Conservation (phyloP, 2,888 invertebrate genomes). For the Scaptomyza reducta region DNA sequence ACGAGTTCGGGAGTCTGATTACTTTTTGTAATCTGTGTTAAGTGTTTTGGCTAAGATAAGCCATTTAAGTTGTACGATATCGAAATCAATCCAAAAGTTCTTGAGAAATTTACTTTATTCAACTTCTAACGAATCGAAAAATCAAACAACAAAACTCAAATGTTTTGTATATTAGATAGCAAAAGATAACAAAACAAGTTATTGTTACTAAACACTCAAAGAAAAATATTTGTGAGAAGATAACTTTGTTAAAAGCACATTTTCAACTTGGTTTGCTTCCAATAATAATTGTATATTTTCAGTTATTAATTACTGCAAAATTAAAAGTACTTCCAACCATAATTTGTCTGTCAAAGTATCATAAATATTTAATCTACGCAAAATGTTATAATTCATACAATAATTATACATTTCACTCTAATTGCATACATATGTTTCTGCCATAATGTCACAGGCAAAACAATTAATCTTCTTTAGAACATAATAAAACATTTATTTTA, state of each 20-base stretch:
- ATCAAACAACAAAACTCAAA: neutral
- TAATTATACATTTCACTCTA: neutral
- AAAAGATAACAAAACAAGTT: constrained; percentile 10
- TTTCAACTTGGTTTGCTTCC: neutral
- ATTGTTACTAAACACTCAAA: neutral
- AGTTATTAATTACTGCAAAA: neutral
- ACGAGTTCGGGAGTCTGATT: constrained; percentile 15
- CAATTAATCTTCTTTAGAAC: neutral
- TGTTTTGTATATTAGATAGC: neutral
- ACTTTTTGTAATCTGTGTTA: too few species aligned
- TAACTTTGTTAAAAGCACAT: neutral
- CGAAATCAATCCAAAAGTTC: too few species aligned
- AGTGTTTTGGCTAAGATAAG: too few species aligned
- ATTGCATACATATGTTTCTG: neutral
- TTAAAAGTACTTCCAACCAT: neutral
- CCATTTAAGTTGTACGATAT: neutral
- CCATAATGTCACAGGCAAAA: too few species aligned
- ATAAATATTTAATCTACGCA: neutral
- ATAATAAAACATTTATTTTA: neutral
- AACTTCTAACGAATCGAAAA: neutral
- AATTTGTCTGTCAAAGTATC: neutral
- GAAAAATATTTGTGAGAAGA: neutral
- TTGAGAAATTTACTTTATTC: too few species aligned
- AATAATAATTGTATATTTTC: neutral
- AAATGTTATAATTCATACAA: neutral